Base-by-base conservation (phyloP, 2,797 vertebrate species). In the Mormyrops boulengeri region DNA sequence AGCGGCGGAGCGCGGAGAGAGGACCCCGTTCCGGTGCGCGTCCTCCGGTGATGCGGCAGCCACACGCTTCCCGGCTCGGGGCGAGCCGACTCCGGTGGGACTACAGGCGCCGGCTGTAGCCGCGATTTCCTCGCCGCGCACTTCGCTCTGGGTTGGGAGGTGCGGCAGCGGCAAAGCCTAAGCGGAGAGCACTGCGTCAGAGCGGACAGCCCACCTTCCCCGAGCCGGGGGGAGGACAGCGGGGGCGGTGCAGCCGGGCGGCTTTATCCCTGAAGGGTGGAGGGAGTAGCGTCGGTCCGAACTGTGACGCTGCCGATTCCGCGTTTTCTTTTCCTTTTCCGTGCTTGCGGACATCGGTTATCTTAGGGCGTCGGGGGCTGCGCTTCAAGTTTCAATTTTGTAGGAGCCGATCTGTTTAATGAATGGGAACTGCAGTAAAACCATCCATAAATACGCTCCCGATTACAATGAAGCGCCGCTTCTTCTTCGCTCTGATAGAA, bases 171-270 rank as follows among this genome's bases (percentile, higher is more conserved):
- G 92, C 92, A 89, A 89, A 91, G 89, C 91, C 91, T 90, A 26
- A 80, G 26, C 66, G 30, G 66, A 73, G 66, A 17, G 66, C 85
- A 26, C 94, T 94, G 94, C 95, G 95, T 95, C 95, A 95, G 92
- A 93, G 90, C 90, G 17, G 4, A 38, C 66, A 91, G 38, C 92
- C 91, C 93, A 93, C 93, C 93, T 92, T 92, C 92, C 22, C 85
- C 41, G 85, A 44, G 89, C 50, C 88, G 88, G 49, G 52, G 69
- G 57, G 85, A 26, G 44, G 22, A 85, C 44, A 11, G 47, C 84
- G 49, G 84, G 41, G 73, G 41, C 62, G 62, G 62, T 26, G 62
- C 62, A 66, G 26, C 26, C 62, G 62, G 73, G 73, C 38, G 73
- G 66, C 17, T 80, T n/a, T 80, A 80, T 80, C 73, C 38, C 38